These are phyloP conservation scores for Mythimna lalbum DNA, from an alignment of 2,888 invertebrate species.

Conservation along the genomic window DNA sequence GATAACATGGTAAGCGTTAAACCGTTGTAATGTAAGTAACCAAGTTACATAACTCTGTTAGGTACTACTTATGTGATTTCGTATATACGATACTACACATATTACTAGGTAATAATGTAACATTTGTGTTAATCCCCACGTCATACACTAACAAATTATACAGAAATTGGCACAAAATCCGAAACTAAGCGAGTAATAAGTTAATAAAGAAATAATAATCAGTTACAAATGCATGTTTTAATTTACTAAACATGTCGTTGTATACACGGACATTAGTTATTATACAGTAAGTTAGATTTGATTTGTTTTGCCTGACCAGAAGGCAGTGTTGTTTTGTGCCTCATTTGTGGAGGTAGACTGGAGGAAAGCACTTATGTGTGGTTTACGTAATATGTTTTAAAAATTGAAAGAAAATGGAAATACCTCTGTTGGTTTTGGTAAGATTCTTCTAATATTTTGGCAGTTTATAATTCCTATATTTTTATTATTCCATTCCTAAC, in stretches of 20 bases:
- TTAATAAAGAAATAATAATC: constrained; percentile 32
- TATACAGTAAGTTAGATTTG: constrained; percentile 22
- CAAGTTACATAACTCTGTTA: not conserved
- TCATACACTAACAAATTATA: not conserved
- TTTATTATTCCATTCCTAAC: too few relatives aligned
- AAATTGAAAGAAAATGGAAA: constrained; percentile 41
- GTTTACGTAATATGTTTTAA: constrained; percentile 24
- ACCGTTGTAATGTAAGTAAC: not conserved
- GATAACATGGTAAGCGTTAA: constrained; percentile 6
- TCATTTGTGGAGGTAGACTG: constrained; percentile 13
- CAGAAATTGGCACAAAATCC: not conserved
- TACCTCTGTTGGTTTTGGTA: constrained; percentile 41
- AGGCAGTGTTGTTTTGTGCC: not conserved
- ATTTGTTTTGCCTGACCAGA: not conserved
- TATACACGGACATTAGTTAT: constrained; percentile 16
- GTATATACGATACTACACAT: not conserved
- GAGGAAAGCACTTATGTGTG: constrained; percentile 6
- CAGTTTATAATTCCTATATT: not conserved
- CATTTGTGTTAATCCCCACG: not conserved
- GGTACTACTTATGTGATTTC: not conserved
- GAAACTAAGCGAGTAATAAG: constrained; percentile 8
- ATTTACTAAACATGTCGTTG: constrained; percentile 41
- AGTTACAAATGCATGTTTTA: constrained; percentile 37
- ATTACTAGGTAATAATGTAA: not conserved
- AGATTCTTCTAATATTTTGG: constrained; percentile 3